These are phyloP conservation scores for Brachionus calyciflorus DNA, from an alignment of 1,140 invertebrate genomes.

Conservation along the genomic window DNA sequence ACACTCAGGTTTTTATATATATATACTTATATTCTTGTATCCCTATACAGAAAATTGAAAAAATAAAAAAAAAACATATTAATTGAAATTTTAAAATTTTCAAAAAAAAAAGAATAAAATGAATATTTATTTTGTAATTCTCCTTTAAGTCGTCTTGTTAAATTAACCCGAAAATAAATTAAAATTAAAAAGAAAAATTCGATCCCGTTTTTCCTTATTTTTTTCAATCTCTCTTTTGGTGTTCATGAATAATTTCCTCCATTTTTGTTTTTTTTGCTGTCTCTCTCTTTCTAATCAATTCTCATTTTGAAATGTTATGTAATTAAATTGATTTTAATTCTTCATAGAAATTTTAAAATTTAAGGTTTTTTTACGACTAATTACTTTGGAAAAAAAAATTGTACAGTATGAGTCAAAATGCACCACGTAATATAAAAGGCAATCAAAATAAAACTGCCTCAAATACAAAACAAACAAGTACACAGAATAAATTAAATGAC, in stretches of 20 bases:
- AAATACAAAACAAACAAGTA: neutral
- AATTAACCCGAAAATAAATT: no score
- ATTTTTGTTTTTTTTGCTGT: no score
- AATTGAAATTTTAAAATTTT: slow-evolving; percentile 14
- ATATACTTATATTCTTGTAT: no score
- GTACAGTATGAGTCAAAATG: slow-evolving; percentile 45
- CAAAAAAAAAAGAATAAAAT: no score
- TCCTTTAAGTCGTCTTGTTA: no score
- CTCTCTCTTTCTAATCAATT: no score
- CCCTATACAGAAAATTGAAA: no score
- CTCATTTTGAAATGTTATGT: no score
- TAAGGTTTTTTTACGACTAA: neutral
- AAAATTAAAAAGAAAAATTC: neutral
- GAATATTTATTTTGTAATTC: no score
- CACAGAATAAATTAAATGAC: neutral
- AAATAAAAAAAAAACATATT: no score
- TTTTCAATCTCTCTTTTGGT: neutral
- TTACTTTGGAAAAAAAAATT: neutral
- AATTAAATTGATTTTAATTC: no score
- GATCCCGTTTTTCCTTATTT: neutral
- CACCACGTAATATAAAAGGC: slow-evolving; percentile 5
- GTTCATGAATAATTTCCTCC: no score
- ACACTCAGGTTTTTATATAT: slow-evolving; percentile 20
- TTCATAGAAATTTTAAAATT: slow-evolving; percentile 6
- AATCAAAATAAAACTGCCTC: slow-evolving; percentile 1